Evolutionary conservation across 2,113 vertebrate species (phyloP).

Genomic region (Mus spicilegus): DNA sequence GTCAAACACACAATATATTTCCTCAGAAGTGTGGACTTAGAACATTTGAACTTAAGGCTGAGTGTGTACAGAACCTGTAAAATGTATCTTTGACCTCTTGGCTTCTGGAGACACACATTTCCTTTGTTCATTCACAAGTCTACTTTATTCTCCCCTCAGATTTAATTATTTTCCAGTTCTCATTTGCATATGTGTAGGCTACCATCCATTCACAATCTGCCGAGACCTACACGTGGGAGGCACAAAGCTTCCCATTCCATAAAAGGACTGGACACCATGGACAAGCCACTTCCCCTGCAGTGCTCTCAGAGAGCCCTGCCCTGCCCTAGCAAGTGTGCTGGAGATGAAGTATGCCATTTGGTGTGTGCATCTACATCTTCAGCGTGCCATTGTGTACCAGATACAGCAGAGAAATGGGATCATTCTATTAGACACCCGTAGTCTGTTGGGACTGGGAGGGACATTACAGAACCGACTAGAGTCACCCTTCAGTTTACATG

Average conservation of each 20-base stretch:
- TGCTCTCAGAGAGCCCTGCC: slow-evolving; percentile 12
- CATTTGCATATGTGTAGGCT: slow-evolving; percentile 75
- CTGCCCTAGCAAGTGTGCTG: slow-evolving; percentile 48
- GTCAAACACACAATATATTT: slow-evolving; percentile 56
- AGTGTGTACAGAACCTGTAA: slow-evolving; percentile 59
- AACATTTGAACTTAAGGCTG: slow-evolving; percentile 36
- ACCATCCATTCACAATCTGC: slow-evolving; percentile 71
- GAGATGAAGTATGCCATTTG: slow-evolving; percentile 15
- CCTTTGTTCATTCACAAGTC: slow-evolving; percentile 76
- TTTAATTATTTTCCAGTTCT: slow-evolving; percentile 72
- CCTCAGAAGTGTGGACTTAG: slow-evolving; percentile 65
- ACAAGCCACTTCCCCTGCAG: slow-evolving; percentile 28
- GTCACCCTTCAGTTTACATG: neutral
- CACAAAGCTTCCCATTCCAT: slow-evolving; percentile 69
- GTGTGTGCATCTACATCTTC: neutral
- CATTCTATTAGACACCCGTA: neutral
- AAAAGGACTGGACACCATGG: neutral
- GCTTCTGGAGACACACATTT: slow-evolving; percentile 71
- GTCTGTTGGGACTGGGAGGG: neutral
- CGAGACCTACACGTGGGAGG: slow-evolving; percentile 63
- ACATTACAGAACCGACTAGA: slow-evolving; percentile 2
- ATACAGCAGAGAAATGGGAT: neutral
- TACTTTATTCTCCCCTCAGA: slow-evolving; percentile 73
- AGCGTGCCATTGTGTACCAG: slow-evolving; percentile 24
- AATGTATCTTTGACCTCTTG: slow-evolving; percentile 72